phyloP scores from a whole-genome alignment of 2,113 vertebrate species.

The Acanthisitta chloris region DNA sequence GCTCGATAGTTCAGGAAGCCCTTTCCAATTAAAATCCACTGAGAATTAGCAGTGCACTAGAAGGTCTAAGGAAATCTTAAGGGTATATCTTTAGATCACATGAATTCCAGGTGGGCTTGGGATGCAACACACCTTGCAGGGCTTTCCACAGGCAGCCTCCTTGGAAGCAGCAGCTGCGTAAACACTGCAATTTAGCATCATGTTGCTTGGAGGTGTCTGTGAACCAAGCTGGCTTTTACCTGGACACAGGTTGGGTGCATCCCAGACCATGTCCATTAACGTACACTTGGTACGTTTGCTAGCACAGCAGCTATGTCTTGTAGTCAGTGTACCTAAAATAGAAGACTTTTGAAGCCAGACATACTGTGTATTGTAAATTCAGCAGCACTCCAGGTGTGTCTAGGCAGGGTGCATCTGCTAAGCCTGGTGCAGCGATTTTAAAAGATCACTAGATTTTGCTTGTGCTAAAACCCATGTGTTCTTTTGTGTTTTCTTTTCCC shows the following conservation, averaged over 20 bases:
- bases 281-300: not conserved
- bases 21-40: not conserved
- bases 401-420: slow-evolving; percentile 20
- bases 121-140: not conserved
- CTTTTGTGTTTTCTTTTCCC: not conserved
- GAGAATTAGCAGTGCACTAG: not conserved
- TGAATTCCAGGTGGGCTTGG: not conserved
- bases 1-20: not conserved
- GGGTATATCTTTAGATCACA: not conserved
- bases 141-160: not conserved
- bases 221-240: not conserved
- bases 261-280: not conserved
- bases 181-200: not conserved
- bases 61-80: not conserved
- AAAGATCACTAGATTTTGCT: slow-evolving; percentile 8
- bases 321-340: not conserved
- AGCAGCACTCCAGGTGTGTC: not conserved
- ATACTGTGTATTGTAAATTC: slow-evolving; percentile 3
- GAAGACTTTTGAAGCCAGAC: not conserved
- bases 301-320: not conserved
- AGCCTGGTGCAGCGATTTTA: not conserved
- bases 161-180: not conserved
- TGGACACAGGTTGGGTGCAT: not conserved
- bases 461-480: not conserved
- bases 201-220: not conserved